These are phyloP conservation scores for Caenorhabditis brenneri DNA, from an alignment of 1,140 invertebrate species.

Conservation along the genomic window DNA sequence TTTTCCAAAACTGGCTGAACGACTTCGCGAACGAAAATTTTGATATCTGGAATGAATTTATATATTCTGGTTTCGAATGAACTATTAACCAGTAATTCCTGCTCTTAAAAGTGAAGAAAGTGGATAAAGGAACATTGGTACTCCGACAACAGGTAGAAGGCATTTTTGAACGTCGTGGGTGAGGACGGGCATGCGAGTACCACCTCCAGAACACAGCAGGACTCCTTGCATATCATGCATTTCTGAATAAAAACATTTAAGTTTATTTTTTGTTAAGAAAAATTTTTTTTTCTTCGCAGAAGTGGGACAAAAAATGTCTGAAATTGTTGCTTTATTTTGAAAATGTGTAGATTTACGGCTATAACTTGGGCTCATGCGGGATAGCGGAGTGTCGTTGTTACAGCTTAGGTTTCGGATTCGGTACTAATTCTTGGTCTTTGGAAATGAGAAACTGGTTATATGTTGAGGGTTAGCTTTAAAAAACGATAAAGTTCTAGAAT, in stretches of 20 bases:
- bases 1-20: background rate
- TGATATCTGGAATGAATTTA: slow-evolving; percentile 37
- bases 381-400: background rate
- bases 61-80: background rate
- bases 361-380: background rate
- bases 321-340: background rate
- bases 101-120: slow-evolving; percentile 8
- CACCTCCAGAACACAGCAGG: slow-evolving; percentile 17
- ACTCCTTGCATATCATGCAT: slow-evolving; percentile 44
- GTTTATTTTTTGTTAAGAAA: no score
- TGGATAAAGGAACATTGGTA: slow-evolving; percentile 52
- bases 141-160: slow-evolving; percentile 34
- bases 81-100: slow-evolving; percentile 36
- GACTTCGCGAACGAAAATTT: slow-evolving; percentile 22
- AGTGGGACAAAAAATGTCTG: background rate
- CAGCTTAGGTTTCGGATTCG: background rate
- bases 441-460: background rate
- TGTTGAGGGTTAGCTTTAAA: background rate
- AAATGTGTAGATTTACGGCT: slow-evolving; percentile 16
- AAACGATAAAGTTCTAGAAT: no score
- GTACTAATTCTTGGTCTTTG: background rate
- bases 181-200: slow-evolving; percentile 42
- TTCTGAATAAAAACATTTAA: no score
- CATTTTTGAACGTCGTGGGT: slow-evolving; percentile 42
- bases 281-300: no score